Evolutionary conservation across 2,888 invertebrate genomes (phyloP), one percentile per base, ranked within the genome.

Genomic region (Drosophila gaucha): DNA sequence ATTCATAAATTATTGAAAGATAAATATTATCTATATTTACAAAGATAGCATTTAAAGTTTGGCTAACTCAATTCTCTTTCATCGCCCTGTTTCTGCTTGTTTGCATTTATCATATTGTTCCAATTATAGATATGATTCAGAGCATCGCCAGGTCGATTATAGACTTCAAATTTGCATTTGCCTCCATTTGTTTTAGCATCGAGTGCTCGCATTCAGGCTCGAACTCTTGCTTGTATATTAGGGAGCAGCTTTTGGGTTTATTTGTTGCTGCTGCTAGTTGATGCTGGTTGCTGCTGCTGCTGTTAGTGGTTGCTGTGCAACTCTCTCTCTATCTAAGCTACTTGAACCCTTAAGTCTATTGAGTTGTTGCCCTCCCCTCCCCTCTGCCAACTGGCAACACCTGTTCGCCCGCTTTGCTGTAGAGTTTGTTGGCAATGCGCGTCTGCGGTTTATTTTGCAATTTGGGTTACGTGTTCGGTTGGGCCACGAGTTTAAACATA

Each of bases 381-480:
- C 20, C 31, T 30, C 10, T 12, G 38, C 20, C 24, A n/a, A 10
- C 14, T n/a, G 38, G 20, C 10, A 2, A 6, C 12, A 10, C 26
- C 38, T 16, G 3, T 14, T 14, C 8, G 14, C 9, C 30, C 18
- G 4, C 46, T 52, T 28, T 35, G 44, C 20, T n/a, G n/a, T n/a
- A n/a, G n/a, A n/a, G 28, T 26, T 43, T 35, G 39, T 24, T 9
- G 39, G 22, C 35, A 35, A 10, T 10, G 26, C 26, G 39, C 66
- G 71, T 60, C 59, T 86, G 80, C 71, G 84, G 86, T 74, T 84
- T 86, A 84, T 80, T 86, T 67, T 64, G 80, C 74, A 86, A 86
- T 84, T 86, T 78, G 63, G 80, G 86, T 86, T 84, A 84, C 83
- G 83, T 86, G 83, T 86, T 86, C 57, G 68, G 62, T 62, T 64